phyloP scores from a whole-genome alignment of 30 jellyfish, hydroid and myxozoan genomes.

The Morbakka virulenta region DNA sequence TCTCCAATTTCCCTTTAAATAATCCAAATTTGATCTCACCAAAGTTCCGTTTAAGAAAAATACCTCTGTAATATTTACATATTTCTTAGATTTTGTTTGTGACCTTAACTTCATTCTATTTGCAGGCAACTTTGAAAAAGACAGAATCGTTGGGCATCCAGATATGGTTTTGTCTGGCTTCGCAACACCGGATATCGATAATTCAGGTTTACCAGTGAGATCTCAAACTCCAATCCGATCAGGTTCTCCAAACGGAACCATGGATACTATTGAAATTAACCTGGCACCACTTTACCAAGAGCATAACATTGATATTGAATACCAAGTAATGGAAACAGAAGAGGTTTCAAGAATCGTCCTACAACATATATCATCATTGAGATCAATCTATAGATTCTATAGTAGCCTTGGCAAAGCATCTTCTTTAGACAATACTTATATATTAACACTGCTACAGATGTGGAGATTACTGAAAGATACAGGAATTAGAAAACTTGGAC shows the following conservation, averaged over 20 bases:
- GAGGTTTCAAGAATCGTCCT: constrained; percentile 40
- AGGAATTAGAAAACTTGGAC: constrained; percentile 45
- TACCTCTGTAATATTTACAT: no score
- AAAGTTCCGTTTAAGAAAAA: no score
- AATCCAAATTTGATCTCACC: no score
- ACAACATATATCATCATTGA: constrained; percentile 58
- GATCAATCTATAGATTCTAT: constrained; percentile 75
- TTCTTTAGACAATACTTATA: constrained; percentile 67
- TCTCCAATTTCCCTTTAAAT: no score
- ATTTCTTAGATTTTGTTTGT: no score
- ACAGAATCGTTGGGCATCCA: constrained; percentile 77
- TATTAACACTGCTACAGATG: constrained; percentile 66
- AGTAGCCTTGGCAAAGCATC: constrained; percentile 72
- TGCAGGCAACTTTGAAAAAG: constrained; percentile 78
- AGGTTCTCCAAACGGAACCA: constrained; percentile 41
- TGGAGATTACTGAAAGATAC: constrained; percentile 79
- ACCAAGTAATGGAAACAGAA: constrained; percentile 63
- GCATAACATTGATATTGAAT: constrained; percentile 55
- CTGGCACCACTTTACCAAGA: constrained; percentile 38
- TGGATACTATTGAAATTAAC: constrained; percentile 61
- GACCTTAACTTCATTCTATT: no score
- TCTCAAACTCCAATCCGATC: constrained; percentile 55
- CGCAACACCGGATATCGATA: constrained; percentile 91
- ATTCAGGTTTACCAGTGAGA: constrained; percentile 69
- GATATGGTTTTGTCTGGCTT: constrained; percentile 75